Evolutionary conservation across 2,113 vertebrate species (phyloP).

Genomic region (Piaya cayana): DNA sequence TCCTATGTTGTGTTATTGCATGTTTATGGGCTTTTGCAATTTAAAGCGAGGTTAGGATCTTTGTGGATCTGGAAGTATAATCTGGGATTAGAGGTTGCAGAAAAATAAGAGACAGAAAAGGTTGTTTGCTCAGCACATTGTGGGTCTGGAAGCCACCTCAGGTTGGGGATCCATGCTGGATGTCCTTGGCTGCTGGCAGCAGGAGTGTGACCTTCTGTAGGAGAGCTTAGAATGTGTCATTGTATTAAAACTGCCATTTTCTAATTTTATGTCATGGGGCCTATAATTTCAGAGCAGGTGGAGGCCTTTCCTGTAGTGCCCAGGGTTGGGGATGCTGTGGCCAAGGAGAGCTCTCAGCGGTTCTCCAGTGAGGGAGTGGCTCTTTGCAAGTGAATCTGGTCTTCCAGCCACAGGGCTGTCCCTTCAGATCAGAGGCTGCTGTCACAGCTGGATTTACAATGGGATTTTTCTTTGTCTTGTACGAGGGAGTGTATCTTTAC

Average conservation of each 20-base stretch:
- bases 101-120: not conserved
- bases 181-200: not conserved
- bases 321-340: not conserved
- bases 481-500: not conserved
- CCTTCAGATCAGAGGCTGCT: accelerated
- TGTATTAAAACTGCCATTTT: not conserved
- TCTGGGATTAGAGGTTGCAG: not conserved
- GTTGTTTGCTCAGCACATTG: not conserved
- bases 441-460: not conserved
- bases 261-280: accelerated
- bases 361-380: not conserved
- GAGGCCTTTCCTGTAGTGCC: not conserved
- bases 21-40: not conserved
- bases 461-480: not conserved
- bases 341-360: not conserved
- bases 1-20: not conserved
- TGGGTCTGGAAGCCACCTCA: not conserved
- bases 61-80: not conserved
- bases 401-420: not conserved
- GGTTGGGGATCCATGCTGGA: not conserved
- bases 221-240: not conserved
- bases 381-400: not conserved
- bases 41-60: not conserved
- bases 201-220: not conserved
- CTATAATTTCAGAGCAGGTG: not conserved